Evolutionary conservation across 2,113 vertebrate species (phyloP), one percentile per base, ranked within the genome.

Genomic region (Hoplias malabaricus): DNA sequence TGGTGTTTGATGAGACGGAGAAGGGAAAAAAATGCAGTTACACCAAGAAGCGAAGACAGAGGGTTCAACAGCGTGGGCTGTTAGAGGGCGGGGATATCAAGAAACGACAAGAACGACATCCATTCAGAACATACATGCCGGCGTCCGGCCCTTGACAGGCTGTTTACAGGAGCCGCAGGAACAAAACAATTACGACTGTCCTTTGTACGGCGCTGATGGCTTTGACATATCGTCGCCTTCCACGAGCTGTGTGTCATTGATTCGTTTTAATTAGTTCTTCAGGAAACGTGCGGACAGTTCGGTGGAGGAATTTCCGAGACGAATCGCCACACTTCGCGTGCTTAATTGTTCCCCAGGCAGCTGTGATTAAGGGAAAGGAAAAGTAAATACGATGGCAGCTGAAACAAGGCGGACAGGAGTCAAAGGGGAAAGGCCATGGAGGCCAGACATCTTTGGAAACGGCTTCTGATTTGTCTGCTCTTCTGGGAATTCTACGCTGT

Each of bases 151-250:
- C 84, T 84, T 89, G 89, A 91, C 89, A 87, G 88, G 83, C 79
- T 87, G 77, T 85, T 88, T 90, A 88, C 85, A 86, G 83, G 80
- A 90, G 84, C 79, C 74, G 83, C 84, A 75, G 78, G 85, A 90
- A 90, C 87, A 90, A 90, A 92, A 91, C 91, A 91, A 93, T 93
- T 92, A 92, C 89, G 87, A 83, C 87, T 88, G 86, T 91, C 87
- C 84, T 90, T 90, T 90, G 87, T 86, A 87, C 80, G 75, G 63
- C 76, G 53, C 87, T 85, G 87, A 91, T 87, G 89, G 84, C 87
- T 81, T 21, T 87, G 88, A 91, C 89, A 89, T 86, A 82, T 85
- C n/a, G 85, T 85, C 72, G 76, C 87, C 88, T 87, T 92, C 91
- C 86, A 86, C 86, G 90, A 88, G 88, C 85, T 82, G 84, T 85